Evolutionary conservation across 2,113 vertebrate species (phyloP).

Genomic region (Labeo catla): DNA sequence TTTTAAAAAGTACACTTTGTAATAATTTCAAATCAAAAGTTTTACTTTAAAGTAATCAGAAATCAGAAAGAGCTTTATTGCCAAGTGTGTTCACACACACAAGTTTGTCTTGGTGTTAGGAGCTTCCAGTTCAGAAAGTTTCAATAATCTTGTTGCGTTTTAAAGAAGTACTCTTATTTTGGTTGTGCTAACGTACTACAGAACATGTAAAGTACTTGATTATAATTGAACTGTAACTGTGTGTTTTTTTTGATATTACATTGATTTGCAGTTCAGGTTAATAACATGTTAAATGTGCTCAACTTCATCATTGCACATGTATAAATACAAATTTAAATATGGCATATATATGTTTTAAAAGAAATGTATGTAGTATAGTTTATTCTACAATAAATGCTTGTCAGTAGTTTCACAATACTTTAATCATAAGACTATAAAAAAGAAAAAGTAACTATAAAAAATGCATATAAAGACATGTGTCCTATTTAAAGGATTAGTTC

Average conservation of each 20-base stretch:
- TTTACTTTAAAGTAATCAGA: background rate
- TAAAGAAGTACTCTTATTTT: background rate
- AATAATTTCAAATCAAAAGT: background rate
- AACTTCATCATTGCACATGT: background rate
- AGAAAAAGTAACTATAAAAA: background rate
- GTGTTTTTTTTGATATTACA: too few relatives aligned
- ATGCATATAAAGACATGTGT: background rate
- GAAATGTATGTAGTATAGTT: background rate
- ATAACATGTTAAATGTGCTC: too few relatives aligned
- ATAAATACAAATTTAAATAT: background rate
- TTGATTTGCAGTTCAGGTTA: too few relatives aligned
- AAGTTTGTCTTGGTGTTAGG: too few relatives aligned
- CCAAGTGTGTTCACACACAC: too few relatives aligned
- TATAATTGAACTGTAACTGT: too few relatives aligned
- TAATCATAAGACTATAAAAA: background rate
- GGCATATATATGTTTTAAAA: background rate
- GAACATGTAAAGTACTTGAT: background rate
- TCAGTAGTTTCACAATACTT: background rate
- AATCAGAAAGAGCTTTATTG: too few relatives aligned
- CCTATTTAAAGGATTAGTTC: background rate
- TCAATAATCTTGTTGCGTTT: too few relatives aligned
- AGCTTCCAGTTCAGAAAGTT: too few relatives aligned
- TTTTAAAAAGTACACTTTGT: too few relatives aligned
- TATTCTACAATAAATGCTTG: background rate
- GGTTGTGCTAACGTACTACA: background rate